Evolutionary conservation across 1,140 invertebrate genomes (phyloP), one percentile per base, ranked within the genome.

Genomic region (Laupala kohalensis): DNA sequence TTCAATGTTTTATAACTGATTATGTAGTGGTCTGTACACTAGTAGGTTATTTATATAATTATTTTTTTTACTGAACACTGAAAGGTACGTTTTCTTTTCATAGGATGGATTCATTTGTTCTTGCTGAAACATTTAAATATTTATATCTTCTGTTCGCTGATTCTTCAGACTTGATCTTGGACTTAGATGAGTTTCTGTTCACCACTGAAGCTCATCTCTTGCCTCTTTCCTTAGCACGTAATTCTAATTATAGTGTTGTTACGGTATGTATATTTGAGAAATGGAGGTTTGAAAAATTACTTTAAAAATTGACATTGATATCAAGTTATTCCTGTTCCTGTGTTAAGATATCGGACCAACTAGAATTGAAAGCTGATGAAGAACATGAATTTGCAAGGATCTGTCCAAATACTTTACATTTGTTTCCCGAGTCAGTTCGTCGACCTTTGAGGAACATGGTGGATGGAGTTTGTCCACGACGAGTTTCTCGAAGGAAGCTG

Each of bases 81-180:
- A n/a, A n/a, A n/a, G n/a, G n/a, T n/a, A n/a, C n/a, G n/a, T n/a
- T n/a, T n/a, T n/a, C n/a, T n/a, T n/a, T n/a, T n/a, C n/a, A n/a
- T n/a, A 86, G 96, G 75, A 97, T 99, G 96, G 97, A 99, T 79
- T 98, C 95, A 0, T 99, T 97, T 84, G 95, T 99, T 2, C 83
- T 99, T 0, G 93, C 97, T 0, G 97, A 99, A 83, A 99, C 97
- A 3, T 94, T 99, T 75, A 99, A 99, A 81, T 99, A 99, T 81
- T 83, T 99, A 6, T 99, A 91, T 81, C 85, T 99, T 77, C 82
- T 99, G 71, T 99, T 98, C 81, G 88, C 94, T 9, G 92, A 97
- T 74, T 89, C 92, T 64, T 87, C 86, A 62, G 95, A 99, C 78
- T 80, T 98, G 23, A 82, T 93, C 26, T 81, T 99, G 25, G 91